Base-by-base conservation (phyloP, 1,140 invertebrate species). In the Chrysomallon squamiferum region DNA sequence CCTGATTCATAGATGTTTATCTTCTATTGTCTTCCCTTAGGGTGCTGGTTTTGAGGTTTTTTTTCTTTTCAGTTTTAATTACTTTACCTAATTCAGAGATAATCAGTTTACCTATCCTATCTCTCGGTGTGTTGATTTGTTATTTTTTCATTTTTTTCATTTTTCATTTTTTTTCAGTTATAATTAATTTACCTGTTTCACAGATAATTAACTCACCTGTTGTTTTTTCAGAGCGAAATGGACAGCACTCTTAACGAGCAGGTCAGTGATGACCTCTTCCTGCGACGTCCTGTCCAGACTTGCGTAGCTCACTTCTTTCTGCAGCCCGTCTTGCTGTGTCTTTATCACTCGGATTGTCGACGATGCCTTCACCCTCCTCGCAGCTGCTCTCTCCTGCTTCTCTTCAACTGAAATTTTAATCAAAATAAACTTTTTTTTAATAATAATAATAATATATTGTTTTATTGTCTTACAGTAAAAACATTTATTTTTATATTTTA, bases 241-340 rank as follows among this genome's bases (percentile, higher is more conserved):
- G 15, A 86, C 83, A 20, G 84, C 83, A 69, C 81, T 83, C 65
- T 86, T 85, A 6, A 86, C 82, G 18, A 86, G 71, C n/a, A 86
- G 62, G 41, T 86, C 84, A 15, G 83, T 83, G 27, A 86, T 73
- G 6, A 85, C 82, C 18, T 83, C 77, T 54, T 79, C 74, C 70
- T 86, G 77, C 2, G 78, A 72, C 9, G 76, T 65, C 13, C 73
- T 73, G 60, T 83, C 80, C 38, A 85, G 62, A 20, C 75, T 72
- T 25, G 73, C 59, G 62, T 85, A 85, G 7, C 70, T 70, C 5
- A 84, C 74, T 49, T 83, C 80, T 43, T 67, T 65, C 58, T 77
- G 71, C 25, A 76, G 61, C 4, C 77, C 75, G 22, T 75, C 71
- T 64, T 72, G 72, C 1, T 70, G 77, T 1, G 75, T 78, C 57